phyloP scores from a whole-genome alignment of 2,888 invertebrate species.

The Eucriotettix oculatus region DNA sequence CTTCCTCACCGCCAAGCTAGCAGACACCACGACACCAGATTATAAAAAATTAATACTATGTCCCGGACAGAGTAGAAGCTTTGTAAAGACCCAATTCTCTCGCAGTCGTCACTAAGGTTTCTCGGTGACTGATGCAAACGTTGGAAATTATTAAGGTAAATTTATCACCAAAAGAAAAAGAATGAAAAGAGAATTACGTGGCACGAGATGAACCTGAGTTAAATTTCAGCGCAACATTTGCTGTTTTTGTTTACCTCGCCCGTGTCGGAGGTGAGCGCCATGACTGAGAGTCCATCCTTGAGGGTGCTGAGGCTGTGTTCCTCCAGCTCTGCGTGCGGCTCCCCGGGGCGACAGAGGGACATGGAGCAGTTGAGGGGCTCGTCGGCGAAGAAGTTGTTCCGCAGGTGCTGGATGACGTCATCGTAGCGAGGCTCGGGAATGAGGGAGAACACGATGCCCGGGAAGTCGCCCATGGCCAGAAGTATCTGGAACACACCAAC shows the following conservation, averaged over 20 bases:
- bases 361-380: conserved; percentile 66
- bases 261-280: conserved; percentile 40
- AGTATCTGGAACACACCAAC: neutral
- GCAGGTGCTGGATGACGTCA: conserved; percentile 28
- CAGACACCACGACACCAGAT: too few species aligned
- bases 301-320: conserved; percentile 54
- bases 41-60: too few species aligned
- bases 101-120: too few species aligned
- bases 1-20: too few species aligned
- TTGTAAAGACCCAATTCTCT: too few species aligned
- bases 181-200: too few species aligned
- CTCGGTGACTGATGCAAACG: too few species aligned
- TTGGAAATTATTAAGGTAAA: too few species aligned
- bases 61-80: too few species aligned
- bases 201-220: too few species aligned
- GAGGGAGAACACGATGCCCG: neutral
- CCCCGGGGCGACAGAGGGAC: conserved; percentile 50
- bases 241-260: conserved; percentile 33
- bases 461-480: neutral
- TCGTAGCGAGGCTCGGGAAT: neutral
- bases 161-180: too few species aligned
- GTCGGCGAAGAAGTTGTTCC: conserved; percentile 63
- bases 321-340: conserved; percentile 55
- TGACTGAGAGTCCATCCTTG: conserved; percentile 53
- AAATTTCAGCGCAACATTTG: too few species aligned